phyloP scores from a whole-genome alignment of 2,888 invertebrate species.

The Lasioglossum oenotherae region DNA sequence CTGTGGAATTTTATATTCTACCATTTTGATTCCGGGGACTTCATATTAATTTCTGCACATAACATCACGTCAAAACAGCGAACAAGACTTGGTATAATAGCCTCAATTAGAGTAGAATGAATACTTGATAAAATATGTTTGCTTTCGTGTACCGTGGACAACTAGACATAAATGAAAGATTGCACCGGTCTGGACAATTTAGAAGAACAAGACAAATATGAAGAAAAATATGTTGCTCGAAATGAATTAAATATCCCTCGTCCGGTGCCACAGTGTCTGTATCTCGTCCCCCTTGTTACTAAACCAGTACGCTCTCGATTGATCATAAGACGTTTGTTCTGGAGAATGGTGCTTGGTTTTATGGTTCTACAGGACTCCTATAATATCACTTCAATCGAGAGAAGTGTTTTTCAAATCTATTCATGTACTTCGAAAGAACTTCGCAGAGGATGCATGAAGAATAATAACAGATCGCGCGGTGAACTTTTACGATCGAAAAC shows the following conservation, averaged over 20 bases:
- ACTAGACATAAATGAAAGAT: neutral
- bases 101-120: neutral
- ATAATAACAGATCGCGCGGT: neutral
- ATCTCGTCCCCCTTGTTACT: neutral
- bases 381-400: constrained; percentile 36
- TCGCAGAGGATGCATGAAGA: neutral
- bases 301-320: constrained; percentile 5
- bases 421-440: constrained; percentile 17
- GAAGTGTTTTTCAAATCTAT: constrained; percentile 40
- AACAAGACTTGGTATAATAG: neutral
- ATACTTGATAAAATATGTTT: neutral
- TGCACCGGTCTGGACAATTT: neutral
- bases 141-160: neutral
- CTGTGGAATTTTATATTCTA: too few species aligned
- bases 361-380: constrained; percentile 30
- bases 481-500: neutral
- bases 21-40: too few species aligned
- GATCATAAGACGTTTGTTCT: constrained; percentile 33
- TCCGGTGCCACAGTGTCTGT: neutral
- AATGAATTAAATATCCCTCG: neutral
- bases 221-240: neutral
- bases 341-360: constrained; percentile 29
- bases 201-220: neutral
- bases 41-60: too few species aligned
- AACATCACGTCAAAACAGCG: too few species aligned